These are phyloP conservation scores for Podargus strigoides DNA, from an alignment of 2,797 vertebrate genomes.

Conservation along the genomic window DNA sequence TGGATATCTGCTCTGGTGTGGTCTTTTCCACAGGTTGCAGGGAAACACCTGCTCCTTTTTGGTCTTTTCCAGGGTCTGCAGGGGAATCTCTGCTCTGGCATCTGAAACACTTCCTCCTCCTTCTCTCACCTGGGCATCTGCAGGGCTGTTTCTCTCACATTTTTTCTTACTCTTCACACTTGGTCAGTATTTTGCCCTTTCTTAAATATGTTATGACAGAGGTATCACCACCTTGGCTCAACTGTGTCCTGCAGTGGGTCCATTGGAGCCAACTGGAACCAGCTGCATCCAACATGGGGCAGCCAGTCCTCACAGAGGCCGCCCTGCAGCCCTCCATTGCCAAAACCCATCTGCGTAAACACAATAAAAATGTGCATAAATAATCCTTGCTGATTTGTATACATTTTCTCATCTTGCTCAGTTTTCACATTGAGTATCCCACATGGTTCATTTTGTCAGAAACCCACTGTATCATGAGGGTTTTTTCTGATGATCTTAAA, in stretches of 20 bases:
- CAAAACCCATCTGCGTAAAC: neutral
- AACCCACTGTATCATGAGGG: accelerated
- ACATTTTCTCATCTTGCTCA: neutral
- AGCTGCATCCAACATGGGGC: accelerated
- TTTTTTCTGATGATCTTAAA: neutral
- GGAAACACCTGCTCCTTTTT: too few species aligned
- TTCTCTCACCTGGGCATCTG: neutral
- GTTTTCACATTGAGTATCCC: neutral
- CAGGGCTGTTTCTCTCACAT: neutral
- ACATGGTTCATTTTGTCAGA: neutral
- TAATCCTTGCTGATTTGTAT: neutral
- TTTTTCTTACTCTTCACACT: neutral
- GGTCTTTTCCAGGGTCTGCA: neutral
- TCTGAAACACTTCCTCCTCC: neutral
- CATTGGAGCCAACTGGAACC: accelerated
- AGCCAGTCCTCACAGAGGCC: neutral
- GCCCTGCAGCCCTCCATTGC: neutral
- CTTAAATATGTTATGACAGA: neutral
- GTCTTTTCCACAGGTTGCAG: neutral
- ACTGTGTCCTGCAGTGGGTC: accelerated
- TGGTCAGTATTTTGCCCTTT: neutral
- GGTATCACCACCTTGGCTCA: accelerated
- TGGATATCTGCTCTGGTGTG: too few species aligned
- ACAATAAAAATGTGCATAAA: neutral
- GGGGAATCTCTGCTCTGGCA: too few species aligned